Evolutionary conservation across 2,113 vertebrate genomes (phyloP), one percentile per base, ranked within the genome.

Genomic region (Vulpes vulpes): DNA sequence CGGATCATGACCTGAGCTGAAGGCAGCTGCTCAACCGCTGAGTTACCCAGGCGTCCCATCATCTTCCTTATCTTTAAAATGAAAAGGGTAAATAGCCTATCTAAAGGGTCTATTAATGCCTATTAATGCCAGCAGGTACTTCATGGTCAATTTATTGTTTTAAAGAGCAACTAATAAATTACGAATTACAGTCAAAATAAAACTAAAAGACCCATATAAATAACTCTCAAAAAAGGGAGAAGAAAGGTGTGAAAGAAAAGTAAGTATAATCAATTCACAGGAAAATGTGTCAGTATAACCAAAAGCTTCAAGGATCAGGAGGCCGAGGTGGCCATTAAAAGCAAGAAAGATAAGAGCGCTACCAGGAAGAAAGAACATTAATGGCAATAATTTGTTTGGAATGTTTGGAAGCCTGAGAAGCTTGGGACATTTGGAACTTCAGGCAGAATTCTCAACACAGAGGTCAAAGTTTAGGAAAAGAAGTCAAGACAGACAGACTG

Each of bases 81-180:
- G 35, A 67, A 91, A 74, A 49, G 14, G 22, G 9, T 73, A 57
- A 53, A 51, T 11, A 60, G 49, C 53, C 71, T 73, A 64, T n/a
- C 57, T 14, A 49, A 80, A 86, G 19, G 9, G 22, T 2, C 25
- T 60, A 2, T 62, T 43, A 60, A 22, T 55, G 25, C 71, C 71
- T 85, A 60, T 27, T 19, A 93, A 43, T 43, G 27, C 71, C 51
- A 53, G 16, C 23, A 7, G 49, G 57, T 49, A 10, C 59, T 55
- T 11, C 57, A 32, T 17, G 74, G 55, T 79, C 53, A 90, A 38
- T 55, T 93, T 93, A 76, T 3, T 30, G 23, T 86, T 73, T 59
- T 85, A 80, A 96, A 96, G 14, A 59, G 30, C 78, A 81, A 89
- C 64, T 30, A 86, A 20, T 65, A 79, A 92, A 81, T 57, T 73